Percentiles rank a stretch among this genome's conserved stretches.
phyloP scores from a whole-genome alignment of 2,113 vertebrate genomes.

The Geococcyx californianus region DNA sequence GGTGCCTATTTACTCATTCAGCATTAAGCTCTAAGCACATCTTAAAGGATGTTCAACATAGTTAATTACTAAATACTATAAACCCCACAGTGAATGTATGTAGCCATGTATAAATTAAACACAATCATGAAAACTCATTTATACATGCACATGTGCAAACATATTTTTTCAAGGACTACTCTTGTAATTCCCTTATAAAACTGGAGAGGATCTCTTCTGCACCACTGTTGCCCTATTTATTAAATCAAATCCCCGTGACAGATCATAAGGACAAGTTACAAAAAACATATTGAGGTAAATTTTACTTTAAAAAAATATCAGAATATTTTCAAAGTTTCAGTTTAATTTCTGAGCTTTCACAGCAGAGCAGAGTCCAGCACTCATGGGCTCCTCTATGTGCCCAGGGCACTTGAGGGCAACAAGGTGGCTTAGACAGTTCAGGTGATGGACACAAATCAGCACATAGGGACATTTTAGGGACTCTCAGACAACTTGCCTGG shows the following conservation, averaged over 20 bases:
- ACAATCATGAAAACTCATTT: not conserved
- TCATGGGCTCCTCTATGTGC: not conserved
- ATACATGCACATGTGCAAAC: not conserved
- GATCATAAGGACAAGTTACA: not conserved
- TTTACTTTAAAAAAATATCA: not conserved
- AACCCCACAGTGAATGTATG: not conserved
- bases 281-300: not conserved
- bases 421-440: not conserved
- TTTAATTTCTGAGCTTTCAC: not conserved
- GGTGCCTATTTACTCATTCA: not conserved
- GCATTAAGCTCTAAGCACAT: not conserved
- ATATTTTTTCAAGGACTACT: not conserved
- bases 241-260: not conserved
- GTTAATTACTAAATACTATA: not conserved
- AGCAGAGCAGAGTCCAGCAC: not conserved
- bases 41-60: not conserved
- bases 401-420: not conserved
- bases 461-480: not conserved
- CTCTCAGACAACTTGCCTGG: not conserved
- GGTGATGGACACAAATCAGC: not conserved
- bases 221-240: not conserved
- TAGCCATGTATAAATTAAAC: not conserved
- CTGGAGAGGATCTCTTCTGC: not conserved
- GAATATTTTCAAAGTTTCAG: not conserved
- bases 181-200: not conserved